Evolutionary conservation across 2,888 invertebrate genomes (phyloP).

Genomic region (Flexamia atlantica): DNA sequence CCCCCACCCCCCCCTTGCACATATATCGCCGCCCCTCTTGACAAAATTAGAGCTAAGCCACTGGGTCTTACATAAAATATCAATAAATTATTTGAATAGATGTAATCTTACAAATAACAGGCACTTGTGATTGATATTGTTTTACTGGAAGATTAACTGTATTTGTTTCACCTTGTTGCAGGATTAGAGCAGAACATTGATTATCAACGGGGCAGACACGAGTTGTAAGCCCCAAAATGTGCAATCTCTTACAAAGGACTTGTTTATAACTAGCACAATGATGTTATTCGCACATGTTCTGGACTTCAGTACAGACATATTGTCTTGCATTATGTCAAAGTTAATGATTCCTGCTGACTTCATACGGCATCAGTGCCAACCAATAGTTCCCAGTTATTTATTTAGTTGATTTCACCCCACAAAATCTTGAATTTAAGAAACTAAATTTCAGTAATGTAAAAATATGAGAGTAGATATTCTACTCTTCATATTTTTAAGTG

Average conservation of each 20-base stretch:
- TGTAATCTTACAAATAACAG: too few relatives aligned
- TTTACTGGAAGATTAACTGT: background rate
- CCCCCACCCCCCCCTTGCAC: too few relatives aligned
- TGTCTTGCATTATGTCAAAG: background rate
- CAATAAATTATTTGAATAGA: too few relatives aligned
- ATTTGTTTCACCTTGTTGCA: background rate
- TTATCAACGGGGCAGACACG: background rate
- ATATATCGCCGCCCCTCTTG: too few relatives aligned
- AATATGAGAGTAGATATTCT: too few relatives aligned
- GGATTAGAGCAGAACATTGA: conserved; percentile 5
- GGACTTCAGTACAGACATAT: background rate
- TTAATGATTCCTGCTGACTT: background rate
- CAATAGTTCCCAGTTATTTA: background rate
- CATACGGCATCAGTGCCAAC: conserved; percentile 4
- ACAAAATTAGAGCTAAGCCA: too few relatives aligned
- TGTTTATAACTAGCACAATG: conserved; percentile 44
- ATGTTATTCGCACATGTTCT: conserved; percentile 58
- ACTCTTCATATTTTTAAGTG: too few relatives aligned
- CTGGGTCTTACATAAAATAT: too few relatives aligned
- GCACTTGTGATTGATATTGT: too few relatives aligned
- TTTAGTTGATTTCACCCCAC: background rate
- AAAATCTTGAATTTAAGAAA: background rate
- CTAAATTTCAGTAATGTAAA: too few relatives aligned
- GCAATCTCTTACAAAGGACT: conserved; percentile 27
- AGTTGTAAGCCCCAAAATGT: conserved; percentile 25